Evolutionary conservation across 2,113 vertebrate genomes (phyloP).

Genomic region (Pygoscelis adeliae): DNA sequence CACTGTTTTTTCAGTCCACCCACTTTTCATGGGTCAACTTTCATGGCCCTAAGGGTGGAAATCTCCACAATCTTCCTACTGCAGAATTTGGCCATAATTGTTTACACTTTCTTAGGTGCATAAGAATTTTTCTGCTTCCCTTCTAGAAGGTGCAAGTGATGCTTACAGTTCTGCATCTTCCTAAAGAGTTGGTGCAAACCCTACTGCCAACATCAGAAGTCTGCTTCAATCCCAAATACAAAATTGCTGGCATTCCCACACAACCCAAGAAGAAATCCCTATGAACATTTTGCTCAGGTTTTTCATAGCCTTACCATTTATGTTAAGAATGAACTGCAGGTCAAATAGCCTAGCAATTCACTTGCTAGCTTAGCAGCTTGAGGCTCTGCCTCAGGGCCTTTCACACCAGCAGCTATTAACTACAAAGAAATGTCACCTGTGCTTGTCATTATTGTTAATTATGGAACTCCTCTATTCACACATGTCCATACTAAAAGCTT

Average conservation of each 20-base stretch:
- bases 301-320: not conserved
- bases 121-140: not conserved
- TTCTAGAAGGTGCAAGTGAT: not conserved
- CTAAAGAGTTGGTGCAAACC: not conserved
- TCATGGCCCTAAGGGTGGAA: not conserved
- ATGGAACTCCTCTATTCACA: not conserved
- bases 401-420: not conserved
- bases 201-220: not conserved
- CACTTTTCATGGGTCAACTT: not conserved
- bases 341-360: not conserved
- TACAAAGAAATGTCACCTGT: not conserved
- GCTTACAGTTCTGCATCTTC: not conserved
- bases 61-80: not conserved
- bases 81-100: not conserved
- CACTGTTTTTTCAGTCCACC: not conserved
- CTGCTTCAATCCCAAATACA: not conserved
- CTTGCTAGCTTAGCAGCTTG: not conserved
- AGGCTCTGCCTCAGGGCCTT: not conserved
- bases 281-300: not conserved
- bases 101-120: not conserved
- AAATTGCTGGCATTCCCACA: not conserved
- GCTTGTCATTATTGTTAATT: not conserved
- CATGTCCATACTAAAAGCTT: not conserved
- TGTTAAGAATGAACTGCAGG: not conserved
- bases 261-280: not conserved